Percentiles rank a stretch among this genome's conserved stretches.
These are phyloP conservation scores for Biston betularia DNA, from an alignment of 2,888 invertebrate species.

Conservation along the genomic window DNA sequence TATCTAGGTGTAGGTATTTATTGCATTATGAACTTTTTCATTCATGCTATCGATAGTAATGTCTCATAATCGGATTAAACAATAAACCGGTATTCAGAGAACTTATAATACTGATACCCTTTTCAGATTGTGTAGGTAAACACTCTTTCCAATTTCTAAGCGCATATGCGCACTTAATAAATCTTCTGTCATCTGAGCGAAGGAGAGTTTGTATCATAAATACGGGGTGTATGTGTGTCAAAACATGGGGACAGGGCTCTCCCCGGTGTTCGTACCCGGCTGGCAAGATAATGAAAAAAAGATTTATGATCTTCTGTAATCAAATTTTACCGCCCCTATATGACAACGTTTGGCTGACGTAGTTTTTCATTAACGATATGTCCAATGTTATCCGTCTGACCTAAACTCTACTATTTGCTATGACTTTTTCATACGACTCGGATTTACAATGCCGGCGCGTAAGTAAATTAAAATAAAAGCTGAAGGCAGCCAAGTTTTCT, in stretches of 20 bases:
- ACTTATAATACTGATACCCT: conserved; percentile 54
- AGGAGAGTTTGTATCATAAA: conserved; percentile 77
- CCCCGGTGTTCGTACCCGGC: conserved; percentile 65
- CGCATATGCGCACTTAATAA: conserved; percentile 83
- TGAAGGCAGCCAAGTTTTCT: conserved; percentile 72
- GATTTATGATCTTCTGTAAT: conserved; percentile 85
- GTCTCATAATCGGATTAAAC: conserved; percentile 52
- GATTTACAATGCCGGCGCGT: conserved; percentile 37
- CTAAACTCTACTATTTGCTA: conserved; percentile 29
- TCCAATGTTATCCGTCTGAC: conserved; percentile 48
- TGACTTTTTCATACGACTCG: conserved; percentile 25
- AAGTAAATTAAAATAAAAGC: conserved; percentile 50
- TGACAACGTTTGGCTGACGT: conserved; percentile 68
- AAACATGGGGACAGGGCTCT: conserved; percentile 79
- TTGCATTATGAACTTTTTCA: neutral
- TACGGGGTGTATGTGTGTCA: conserved; percentile 81
- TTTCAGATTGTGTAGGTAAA: conserved; percentile 65
- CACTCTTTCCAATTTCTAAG: conserved; percentile 73
- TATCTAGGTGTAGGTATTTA: conserved; percentile 28
- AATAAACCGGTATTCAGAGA: conserved; percentile 54
- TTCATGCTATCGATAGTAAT: conserved; percentile 23
- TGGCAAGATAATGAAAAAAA: conserved; percentile 82
- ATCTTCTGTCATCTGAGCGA: conserved; percentile 77
- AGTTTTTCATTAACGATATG: conserved; percentile 65
- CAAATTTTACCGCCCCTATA: conserved; percentile 81